Evolutionary conservation across 2,113 vertebrate species (phyloP).

Genomic region (Rana temporaria): DNA sequence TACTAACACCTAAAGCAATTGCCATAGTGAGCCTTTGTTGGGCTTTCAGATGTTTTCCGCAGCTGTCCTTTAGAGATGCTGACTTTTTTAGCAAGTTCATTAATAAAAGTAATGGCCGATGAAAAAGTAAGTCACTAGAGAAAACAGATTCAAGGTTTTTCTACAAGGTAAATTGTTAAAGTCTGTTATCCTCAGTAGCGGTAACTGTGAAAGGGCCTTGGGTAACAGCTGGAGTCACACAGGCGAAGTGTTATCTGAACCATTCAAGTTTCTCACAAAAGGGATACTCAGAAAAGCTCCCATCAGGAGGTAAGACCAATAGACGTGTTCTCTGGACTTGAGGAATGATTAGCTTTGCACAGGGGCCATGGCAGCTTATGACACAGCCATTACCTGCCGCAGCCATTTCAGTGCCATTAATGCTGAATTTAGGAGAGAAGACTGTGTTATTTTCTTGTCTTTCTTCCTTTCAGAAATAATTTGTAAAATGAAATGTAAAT

Average conservation of each 20-base stretch:
- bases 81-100: no score
- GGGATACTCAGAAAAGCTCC: constrained; percentile 1
- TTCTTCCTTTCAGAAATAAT: no score
- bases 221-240: constrained; percentile 22
- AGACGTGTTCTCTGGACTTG: constrained; percentile 15
- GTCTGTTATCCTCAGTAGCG: constrained; percentile 28
- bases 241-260: constrained; percentile 19
- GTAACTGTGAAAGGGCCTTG: background rate
- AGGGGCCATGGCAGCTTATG: no score
- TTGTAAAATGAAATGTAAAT: no score
- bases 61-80: no score
- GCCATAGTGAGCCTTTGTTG: no score
- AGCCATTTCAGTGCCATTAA: no score
- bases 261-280: constrained; percentile 21
- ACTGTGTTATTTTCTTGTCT: no score
- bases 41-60: no score
- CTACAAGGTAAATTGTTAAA: background rate
- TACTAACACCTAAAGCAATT: no score
- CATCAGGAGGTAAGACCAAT: constrained; percentile 31
- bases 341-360: background rate
- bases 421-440: no score
- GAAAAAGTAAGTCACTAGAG: background rate
- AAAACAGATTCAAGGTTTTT: constrained; percentile 3
- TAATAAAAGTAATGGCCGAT: no score
- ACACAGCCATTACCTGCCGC: background rate